These are phyloP conservation scores for Brachionichthys hirsutus DNA, from an alignment of 2,113 vertebrate genomes.

Conservation along the genomic window DNA sequence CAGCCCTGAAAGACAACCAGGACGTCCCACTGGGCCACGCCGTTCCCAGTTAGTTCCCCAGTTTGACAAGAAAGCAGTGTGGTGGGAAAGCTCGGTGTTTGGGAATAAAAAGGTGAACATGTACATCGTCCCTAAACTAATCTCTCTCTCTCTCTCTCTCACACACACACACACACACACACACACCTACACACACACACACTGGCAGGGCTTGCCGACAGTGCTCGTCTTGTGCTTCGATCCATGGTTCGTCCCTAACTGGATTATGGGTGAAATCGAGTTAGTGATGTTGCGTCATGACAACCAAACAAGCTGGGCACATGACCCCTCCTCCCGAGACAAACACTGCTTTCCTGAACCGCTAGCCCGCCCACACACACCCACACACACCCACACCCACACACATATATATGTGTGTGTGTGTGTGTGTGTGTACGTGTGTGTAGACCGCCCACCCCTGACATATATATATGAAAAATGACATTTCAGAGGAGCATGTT, in stretches of 20 bases:
- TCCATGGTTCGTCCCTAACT: conserved; percentile 39
- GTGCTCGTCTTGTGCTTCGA: conserved; percentile 40
- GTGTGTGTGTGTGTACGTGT: conserved; percentile 9
- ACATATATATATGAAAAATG: conserved; percentile 7
- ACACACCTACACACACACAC: background rate
- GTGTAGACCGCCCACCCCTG: background rate
- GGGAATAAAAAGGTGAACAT: too few species aligned
- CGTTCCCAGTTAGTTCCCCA: background rate
- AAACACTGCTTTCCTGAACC: conserved; percentile 35
- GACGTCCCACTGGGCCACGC: background rate
- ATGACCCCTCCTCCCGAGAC: conserved; percentile 33
- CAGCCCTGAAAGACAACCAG: background rate
- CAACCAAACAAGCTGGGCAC: conserved; percentile 56
- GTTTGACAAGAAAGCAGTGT: background rate
- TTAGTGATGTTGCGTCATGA: conserved; percentile 56
- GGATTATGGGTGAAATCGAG: conserved; percentile 62
- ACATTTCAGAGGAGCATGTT: background rate
- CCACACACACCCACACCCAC: too few species aligned
- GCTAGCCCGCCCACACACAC: too few species aligned
- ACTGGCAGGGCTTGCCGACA: conserved; percentile 21
- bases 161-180: background rate
- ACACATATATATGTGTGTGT: background rate
- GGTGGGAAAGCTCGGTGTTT: background rate
- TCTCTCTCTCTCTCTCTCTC: background rate
- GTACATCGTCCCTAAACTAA: background rate